A percentile compares a stretch with the other conserved stretches of the same genome.
Conservation (phyloP, 2,113 vertebrate genomes). For the Aviceda subcristata region DNA sequence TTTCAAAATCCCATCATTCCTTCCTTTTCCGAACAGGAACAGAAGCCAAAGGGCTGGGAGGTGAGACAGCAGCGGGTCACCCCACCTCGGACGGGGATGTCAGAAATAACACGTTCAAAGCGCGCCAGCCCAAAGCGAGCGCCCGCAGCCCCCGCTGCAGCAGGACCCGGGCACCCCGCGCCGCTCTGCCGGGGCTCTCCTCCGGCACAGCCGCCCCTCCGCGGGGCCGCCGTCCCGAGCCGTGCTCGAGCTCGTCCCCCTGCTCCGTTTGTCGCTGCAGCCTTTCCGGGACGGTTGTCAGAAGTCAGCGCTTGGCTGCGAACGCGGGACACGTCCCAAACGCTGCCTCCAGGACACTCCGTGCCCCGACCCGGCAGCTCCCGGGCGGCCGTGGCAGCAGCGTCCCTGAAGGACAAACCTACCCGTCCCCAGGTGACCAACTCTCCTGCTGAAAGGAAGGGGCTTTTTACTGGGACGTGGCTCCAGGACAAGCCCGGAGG, state of each 20-base stretch:
- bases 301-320: background rate
- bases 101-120: accelerated
- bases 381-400: background rate
- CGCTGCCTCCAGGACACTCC: background rate
- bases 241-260: background rate
- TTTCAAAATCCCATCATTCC: background rate
- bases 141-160: background rate
- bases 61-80: accelerated
- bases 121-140: accelerated
- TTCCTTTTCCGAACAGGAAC: background rate
- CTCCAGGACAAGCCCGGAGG: background rate
- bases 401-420: background rate
- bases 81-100: accelerated
- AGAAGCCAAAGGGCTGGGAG: background rate
- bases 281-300: background rate
- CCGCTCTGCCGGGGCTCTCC: background rate
- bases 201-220: background rate
- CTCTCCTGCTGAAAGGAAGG: too few species aligned
- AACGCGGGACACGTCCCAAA: background rate
- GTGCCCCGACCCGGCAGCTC: background rate
- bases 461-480: background rate
- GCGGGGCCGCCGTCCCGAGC: too few species aligned
- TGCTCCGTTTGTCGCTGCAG: background rate
- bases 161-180: background rate
- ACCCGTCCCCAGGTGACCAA: background rate